These are phyloP conservation scores for Drosophila meridiana DNA, from an alignment of 2,888 invertebrate species.

Conservation along the genomic window DNA sequence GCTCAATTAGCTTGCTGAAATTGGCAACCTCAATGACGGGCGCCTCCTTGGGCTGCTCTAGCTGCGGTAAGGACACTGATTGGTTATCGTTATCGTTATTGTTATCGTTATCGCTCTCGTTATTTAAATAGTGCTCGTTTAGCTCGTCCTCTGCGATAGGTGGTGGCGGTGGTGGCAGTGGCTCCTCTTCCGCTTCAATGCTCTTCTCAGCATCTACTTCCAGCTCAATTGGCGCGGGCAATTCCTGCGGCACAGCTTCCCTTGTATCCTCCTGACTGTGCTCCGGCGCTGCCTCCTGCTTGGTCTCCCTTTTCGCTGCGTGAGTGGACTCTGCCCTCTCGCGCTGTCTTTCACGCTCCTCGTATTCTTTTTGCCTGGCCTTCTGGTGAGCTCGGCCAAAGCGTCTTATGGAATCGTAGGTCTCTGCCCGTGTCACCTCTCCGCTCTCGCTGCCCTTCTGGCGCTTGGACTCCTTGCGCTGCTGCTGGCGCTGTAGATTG, in stretches of 20 bases:
- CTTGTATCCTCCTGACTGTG: constrained; percentile 38
- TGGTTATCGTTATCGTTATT: constrained; percentile 35
- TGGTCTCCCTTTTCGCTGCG: constrained; percentile 43
- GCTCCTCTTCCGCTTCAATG: constrained; percentile 26
- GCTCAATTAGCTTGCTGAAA: constrained; percentile 80
- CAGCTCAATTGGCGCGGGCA: constrained; percentile 28
- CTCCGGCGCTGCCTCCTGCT: constrained; percentile 8
- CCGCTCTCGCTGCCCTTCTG: constrained; percentile 20
- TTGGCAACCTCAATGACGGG: constrained; percentile 82
- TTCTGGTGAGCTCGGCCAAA: constrained; percentile 84
- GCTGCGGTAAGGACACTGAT: constrained; percentile 44
- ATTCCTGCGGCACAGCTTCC: constrained; percentile 27
- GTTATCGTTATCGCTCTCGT: constrained; percentile 10
- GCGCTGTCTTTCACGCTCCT: constrained; percentile 59
- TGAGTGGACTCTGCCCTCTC: constrained; percentile 52
- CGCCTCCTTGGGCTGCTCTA: constrained; percentile 80
- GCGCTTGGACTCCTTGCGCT: constrained; percentile 61
- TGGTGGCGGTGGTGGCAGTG: constrained; percentile 63
- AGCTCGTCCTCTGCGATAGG: constrained; percentile 45
- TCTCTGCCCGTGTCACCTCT: constrained; percentile 74
- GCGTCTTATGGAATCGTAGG: constrained; percentile 83
- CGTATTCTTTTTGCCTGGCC: constrained; percentile 79
- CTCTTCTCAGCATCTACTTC: constrained; percentile 2
- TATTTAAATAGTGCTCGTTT: constrained; percentile 13
- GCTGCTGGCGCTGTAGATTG: constrained; percentile 76